phyloP scores from a whole-genome alignment of 2,888 invertebrate species.

The Chirona hameri region DNA sequence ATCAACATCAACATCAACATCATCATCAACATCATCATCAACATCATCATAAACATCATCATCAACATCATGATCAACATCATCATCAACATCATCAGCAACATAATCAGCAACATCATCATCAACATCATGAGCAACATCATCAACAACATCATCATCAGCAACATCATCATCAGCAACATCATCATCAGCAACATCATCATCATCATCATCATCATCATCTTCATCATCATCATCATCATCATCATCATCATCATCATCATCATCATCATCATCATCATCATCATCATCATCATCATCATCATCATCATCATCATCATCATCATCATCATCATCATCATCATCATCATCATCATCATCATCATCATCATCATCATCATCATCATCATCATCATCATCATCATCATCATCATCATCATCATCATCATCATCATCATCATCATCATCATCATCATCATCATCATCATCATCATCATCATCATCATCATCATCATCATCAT shows the following conservation, averaged over 20 bases:
- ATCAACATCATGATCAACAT: too few relatives aligned
- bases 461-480: conserved; percentile 22
- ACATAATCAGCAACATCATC: too few relatives aligned
- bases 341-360: too few relatives aligned
- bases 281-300: conserved; percentile 22
- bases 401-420: conserved; percentile 22
- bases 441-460: conserved; percentile 22
- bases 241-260: conserved; percentile 22
- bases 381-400: conserved; percentile 22
- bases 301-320: conserved; percentile 22
- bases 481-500: conserved; percentile 22
- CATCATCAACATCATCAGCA: too few relatives aligned
- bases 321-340: conserved; percentile 22
- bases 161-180: too few relatives aligned
- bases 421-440: conserved; percentile 22
- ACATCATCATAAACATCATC: too few relatives aligned
- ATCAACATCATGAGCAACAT: too few relatives aligned
- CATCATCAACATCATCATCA: conserved; percentile 9
- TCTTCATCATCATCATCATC: conserved; percentile 22
- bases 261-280: conserved; percentile 22
- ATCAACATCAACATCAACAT: conserved; percentile 4
- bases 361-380: conserved; percentile 22
- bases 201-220: too few relatives aligned
- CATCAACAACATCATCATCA: too few relatives aligned
- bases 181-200: too few relatives aligned